phyloP scores from a whole-genome alignment of 2,113 vertebrate species.

The Ariopsis seemanni region DNA sequence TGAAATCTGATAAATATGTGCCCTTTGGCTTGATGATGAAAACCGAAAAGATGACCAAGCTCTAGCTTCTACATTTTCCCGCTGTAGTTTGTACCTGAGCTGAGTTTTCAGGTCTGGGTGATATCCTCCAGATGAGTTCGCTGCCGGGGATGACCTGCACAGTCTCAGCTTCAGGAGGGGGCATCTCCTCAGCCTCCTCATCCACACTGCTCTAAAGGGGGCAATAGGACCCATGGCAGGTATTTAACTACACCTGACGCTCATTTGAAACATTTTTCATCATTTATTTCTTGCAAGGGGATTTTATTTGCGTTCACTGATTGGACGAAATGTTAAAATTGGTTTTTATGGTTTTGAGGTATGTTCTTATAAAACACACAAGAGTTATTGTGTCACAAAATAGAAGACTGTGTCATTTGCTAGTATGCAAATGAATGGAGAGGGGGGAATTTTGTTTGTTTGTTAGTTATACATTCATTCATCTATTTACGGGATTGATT shows the following conservation, averaged over 20 bases:
- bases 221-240: not conserved
- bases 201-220: conserved; percentile 63
- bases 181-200: conserved; percentile 91
- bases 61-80: not conserved
- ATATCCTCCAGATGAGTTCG: conserved; percentile 90
- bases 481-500: not conserved
- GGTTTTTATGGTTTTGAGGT: not conserved
- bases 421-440: not conserved
- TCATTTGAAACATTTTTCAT: not conserved
- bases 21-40: not conserved
- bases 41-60: not conserved
- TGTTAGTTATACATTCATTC: too few relatives aligned
- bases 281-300: not conserved
- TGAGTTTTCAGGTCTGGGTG: conserved; percentile 90
- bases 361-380: not conserved
- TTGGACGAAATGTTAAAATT: not conserved
- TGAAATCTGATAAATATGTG: not conserved
- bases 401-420: not conserved
- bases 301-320: not conserved
- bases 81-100: conserved; percentile 75
- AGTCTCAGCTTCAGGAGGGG: conserved; percentile 87
- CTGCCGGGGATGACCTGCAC: conserved; percentile 92
- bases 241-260: not conserved
- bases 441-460: not conserved
- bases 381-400: not conserved